Conservation (phyloP, 2,797 vertebrate species). For the Tauraco hartlaubi region DNA sequence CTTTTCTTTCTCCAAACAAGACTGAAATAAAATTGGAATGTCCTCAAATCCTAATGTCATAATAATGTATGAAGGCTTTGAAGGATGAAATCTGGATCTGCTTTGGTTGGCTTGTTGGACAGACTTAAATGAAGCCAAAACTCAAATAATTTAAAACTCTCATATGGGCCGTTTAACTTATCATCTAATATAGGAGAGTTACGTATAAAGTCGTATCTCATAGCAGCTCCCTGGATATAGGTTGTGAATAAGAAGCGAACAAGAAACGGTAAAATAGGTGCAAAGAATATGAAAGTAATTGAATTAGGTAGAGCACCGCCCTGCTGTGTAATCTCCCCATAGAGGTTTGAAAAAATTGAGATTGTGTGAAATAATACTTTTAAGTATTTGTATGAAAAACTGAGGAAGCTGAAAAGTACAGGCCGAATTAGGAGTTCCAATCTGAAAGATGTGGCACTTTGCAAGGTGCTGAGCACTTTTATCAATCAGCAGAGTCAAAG, state of each 20-base stretch:
- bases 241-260: background rate
- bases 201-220: background rate
- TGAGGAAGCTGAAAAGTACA: background rate
- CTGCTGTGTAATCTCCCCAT: background rate
- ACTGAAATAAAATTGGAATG: conserved; percentile 51
- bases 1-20: conserved; percentile 30
- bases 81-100: conserved; percentile 52
- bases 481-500: background rate
- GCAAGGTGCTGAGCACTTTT: background rate
- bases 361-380: background rate
- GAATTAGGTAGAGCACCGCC: background rate
- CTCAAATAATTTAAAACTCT: conserved; percentile 21
- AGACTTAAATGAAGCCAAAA: conserved; percentile 32
- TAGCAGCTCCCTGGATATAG: background rate
- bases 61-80: conserved; percentile 1
- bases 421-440: background rate
- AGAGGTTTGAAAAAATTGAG: background rate
- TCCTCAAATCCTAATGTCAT: conserved; percentile 23
- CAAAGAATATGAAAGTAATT: background rate
- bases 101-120: background rate
- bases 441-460: background rate
- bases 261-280: background rate
- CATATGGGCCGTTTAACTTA: background rate
- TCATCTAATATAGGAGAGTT: background rate
- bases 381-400: background rate